A percentile compares a stretch with the other conserved stretches of the same genome.
Evolutionary conservation across 1,140 invertebrate species (phyloP).

Genomic region (Drosophila subobscura): DNA sequence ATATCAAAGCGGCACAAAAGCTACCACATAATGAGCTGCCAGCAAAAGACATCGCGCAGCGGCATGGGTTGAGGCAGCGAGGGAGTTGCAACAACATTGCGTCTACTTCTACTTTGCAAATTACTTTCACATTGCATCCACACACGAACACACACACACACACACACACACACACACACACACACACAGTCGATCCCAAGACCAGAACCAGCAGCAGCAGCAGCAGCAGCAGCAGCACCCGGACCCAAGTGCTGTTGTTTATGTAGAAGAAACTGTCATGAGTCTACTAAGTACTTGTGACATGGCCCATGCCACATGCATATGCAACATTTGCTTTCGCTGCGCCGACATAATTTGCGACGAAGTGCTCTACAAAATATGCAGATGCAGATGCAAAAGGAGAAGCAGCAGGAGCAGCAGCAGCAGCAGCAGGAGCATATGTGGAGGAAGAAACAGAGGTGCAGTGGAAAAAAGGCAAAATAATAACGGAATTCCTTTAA

Average conservation of each 20-base stretch:
- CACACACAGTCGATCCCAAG: no score
- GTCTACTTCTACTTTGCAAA: conserved; percentile 73
- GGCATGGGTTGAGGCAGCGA: conserved; percentile 11
- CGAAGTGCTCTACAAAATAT: conserved; percentile 69
- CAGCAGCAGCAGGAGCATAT: background rate
- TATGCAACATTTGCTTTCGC: conserved; percentile 80
- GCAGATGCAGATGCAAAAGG: conserved; percentile 28
- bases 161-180: no score
- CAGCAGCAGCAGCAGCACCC: no score
- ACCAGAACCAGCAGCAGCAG: no score
- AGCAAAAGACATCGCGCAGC: conserved; percentile 57
- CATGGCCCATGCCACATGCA: conserved; percentile 70
- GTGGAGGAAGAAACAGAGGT: conserved; percentile 1
- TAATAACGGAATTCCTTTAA: conserved; percentile 82
- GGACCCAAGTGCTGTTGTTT: conserved; percentile 28
- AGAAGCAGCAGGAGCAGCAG: background rate
- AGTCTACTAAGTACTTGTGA: conserved; percentile 79
- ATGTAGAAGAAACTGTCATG: conserved; percentile 61
- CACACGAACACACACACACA: background rate
- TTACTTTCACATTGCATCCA: conserved; percentile 68
- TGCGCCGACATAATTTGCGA: conserved; percentile 76
- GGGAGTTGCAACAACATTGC: conserved; percentile 37
- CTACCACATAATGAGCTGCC: conserved; percentile 72
- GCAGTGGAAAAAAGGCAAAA: conserved; percentile 65
- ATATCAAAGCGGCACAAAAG: conserved; percentile 59